Evolutionary conservation across 1,140 invertebrate genomes (phyloP).

Genomic region (Drosophila ananassae): DNA sequence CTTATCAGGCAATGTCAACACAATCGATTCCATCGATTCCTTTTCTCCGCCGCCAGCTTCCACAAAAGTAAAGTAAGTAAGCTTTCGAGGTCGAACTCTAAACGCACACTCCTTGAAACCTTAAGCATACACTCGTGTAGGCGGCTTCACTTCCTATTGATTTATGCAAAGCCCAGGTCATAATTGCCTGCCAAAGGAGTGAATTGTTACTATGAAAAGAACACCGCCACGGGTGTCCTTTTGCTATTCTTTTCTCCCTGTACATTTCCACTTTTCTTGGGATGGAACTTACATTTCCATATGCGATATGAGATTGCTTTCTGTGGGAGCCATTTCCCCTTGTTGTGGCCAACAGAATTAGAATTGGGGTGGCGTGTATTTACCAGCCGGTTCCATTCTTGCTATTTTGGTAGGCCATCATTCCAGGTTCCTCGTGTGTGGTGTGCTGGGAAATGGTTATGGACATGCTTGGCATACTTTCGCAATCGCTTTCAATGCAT

Average conservation of each 20-base stretch:
- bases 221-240: slow-evolving; percentile 13
- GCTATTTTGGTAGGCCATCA: slow-evolving; percentile 1
- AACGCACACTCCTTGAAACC: slow-evolving; percentile 13
- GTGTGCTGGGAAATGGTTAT: slow-evolving; percentile 8
- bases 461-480: slow-evolving; percentile 63
- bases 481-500: slow-evolving; percentile 64
- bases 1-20: slow-evolving; percentile 45
- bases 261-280: background rate
- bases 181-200: slow-evolving; percentile 60
- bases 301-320: slow-evolving; percentile 38
- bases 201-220: slow-evolving; percentile 33
- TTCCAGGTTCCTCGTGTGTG: background rate
- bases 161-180: slow-evolving; percentile 33
- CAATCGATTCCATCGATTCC: background rate
- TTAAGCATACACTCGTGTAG: slow-evolving; percentile 18
- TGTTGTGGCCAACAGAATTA: slow-evolving; percentile 51
- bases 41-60: slow-evolving; percentile 5
- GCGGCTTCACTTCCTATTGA: slow-evolving; percentile 30
- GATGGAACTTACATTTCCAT: slow-evolving; percentile 67
- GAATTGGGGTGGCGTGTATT: slow-evolving; percentile 53
- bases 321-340: background rate
- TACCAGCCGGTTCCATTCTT: slow-evolving; percentile 28
- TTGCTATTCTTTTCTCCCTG: background rate
- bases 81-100: slow-evolving; percentile 14
- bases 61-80: slow-evolving; percentile 43